Evolutionary conservation across 2,888 invertebrate species (phyloP), one percentile per base, ranked within the genome.

Genomic region (Cheilosia pagana): DNA sequence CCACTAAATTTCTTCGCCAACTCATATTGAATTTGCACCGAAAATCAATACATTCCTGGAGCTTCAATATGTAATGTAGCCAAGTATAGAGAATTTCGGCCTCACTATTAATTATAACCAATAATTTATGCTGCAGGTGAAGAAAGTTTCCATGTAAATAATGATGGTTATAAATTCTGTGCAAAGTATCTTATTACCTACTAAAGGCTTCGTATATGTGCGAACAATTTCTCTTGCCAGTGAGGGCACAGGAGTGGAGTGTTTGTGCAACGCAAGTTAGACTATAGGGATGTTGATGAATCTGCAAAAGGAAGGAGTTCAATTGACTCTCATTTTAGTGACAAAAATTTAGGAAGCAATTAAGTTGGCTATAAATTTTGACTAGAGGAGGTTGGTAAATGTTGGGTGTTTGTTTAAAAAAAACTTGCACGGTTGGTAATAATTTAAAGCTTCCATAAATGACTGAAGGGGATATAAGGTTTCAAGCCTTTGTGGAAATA

Each of bases 51-150:
- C 43, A 45, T 45, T 43, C 43, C n/a, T 5, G 16, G 14, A 16
- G 43, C 7, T n/a, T 43, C 43, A 43, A 35, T 35, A 35, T 35
- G 10, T 35, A 35, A 12, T 35, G 3, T 12, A 35, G 35, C 35
- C 8, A 8, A n/a, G 3, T 25, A 25, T 25, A 35, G 35, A 12
- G 12, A 35, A 35, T 12, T 35, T 35, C 12, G 10, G 19, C 31
- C 59, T 65, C 35, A 43, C 75, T 79, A 83, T 85, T 85, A 81
- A 85, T 79, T 85, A 71, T 85, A 79, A 75, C 71, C 60, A 41
- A 85, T 85, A 75, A 85, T 75, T 81, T 75, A 75, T 81, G 71
- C 28, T 81, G 67, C 75, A 85, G 71, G 81, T 79, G 81, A 85
- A 55, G 75, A 85, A 85, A 71, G 81, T 78, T 85, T 57, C 81